Evolutionary conservation across 2,113 vertebrate genomes (phyloP).

Genomic region (Acanthisitta chloris): DNA sequence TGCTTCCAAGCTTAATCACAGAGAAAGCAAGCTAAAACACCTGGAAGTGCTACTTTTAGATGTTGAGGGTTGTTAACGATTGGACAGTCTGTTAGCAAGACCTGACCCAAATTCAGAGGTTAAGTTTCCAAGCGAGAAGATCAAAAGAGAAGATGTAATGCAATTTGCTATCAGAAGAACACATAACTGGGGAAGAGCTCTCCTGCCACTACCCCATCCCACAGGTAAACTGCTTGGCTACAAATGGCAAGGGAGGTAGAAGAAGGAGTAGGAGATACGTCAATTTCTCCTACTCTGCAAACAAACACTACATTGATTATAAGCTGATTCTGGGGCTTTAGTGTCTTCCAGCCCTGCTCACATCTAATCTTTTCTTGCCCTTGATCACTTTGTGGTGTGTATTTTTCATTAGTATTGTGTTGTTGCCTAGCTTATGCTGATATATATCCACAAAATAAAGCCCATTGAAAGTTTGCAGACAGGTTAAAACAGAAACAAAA

Average conservation of each 20-base stretch:
- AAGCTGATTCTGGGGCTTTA: neutral
- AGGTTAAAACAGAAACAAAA: neutral
- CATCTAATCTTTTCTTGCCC: neutral
- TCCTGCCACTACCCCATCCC: neutral
- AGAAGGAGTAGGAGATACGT: neutral
- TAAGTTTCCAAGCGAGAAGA: neutral
- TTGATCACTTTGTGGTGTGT: neutral
- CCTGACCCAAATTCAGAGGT: neutral
- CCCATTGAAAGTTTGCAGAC: neutral
- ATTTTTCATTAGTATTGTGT: neutral
- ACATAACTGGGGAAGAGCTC: neutral
- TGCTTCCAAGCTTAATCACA: neutral
- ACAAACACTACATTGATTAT: rapidly evolving
- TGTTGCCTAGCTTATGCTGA: neutral
- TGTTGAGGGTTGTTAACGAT: neutral
- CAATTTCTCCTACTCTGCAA: neutral
- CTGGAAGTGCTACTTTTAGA: neutral
- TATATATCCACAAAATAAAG: neutral
- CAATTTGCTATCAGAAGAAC: neutral
- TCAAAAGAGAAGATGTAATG: neutral
- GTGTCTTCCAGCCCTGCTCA: neutral
- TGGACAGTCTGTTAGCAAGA: neutral
- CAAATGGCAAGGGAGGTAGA: neutral
- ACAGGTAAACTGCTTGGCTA: neutral
- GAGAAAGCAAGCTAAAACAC: neutral